Evolutionary conservation across 35 echinoderm and acorn worm species (phyloP), one percentile per base, ranked within the genome.

Genomic region (Heliocidaris tuberculata): DNA sequence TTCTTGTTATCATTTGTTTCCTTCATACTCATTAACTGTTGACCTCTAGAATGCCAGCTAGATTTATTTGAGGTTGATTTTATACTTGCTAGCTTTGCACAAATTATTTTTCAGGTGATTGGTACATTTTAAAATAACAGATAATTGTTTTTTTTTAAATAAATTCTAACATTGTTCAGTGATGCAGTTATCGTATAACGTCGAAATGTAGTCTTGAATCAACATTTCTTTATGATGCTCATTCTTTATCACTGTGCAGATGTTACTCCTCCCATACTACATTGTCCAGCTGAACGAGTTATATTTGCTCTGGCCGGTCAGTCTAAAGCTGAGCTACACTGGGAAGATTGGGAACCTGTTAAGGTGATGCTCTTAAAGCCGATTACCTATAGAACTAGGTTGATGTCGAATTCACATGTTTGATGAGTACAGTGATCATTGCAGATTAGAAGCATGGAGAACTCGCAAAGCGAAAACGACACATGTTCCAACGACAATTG

Each of bases 261-360:
- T 52, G 8, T 50, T 12, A 92, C 90, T 1, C 47, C 90, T 11
- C 90, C 90, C 27, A 5, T 30, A 8, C 13, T 92, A 31, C 7
- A 48, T 19, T 92, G 90, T 92, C 90, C 90, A 13, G 0, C 42
- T 30, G 90, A 92, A 19, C 42, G 50, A 6, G 90, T 92, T 13
- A 56, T 92, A 48, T 92, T 92, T 56, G 90, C 50, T 30, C 31
- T 12, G 27, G 42, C 24, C 0, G 90, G 90, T 24, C 90, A 92
- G 54, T 50, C 90, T 27, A 50, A 30, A 30, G 90, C 47, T 48
- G 50, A 48, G 24, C 27, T 92, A 24, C 90, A 56, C 49, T 92
- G 90, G 90, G 90, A 92, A 30, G 47, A 92, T 13, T 56, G 42
- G 90, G 90, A 92, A 92, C 90, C 90, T 56, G 50, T 92, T 30